Evolutionary conservation across 1,140 invertebrate genomes (phyloP).

Genomic region (Drosophila subpulchrella): DNA sequence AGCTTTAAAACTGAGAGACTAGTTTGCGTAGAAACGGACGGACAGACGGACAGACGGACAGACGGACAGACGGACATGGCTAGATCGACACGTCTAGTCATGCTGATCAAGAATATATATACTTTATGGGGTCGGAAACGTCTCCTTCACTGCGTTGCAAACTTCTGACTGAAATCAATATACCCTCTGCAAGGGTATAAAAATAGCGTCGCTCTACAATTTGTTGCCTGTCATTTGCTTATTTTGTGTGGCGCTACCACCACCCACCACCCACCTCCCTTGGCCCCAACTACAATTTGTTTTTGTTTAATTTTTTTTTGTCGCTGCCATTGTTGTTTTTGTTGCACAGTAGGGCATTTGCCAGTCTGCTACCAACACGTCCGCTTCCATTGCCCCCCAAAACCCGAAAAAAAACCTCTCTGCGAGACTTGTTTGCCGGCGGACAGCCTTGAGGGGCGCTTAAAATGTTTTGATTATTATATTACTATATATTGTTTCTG

Average conservation of each 20-base stretch:
- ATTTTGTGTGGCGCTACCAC: slow-evolving; percentile 51
- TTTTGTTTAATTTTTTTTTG: slow-evolving; percentile 64
- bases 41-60: too few relatives aligned
- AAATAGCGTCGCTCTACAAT: slow-evolving; percentile 67
- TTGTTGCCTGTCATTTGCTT: slow-evolving; percentile 78
- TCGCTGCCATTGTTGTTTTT: slow-evolving; percentile 40
- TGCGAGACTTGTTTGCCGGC: slow-evolving; percentile 27
- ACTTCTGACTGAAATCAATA: too few relatives aligned
- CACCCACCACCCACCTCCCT: neutral
- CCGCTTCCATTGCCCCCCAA: neutral
- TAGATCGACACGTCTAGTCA: too few relatives aligned
- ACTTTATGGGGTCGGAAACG: too few relatives aligned
- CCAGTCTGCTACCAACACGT: slow-evolving; percentile 13
- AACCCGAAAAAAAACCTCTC: neutral
- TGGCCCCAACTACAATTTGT: slow-evolving; percentile 3
- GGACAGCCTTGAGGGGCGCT: slow-evolving; percentile 73
- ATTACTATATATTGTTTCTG: slow-evolving; percentile 56
- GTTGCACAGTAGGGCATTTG: slow-evolving; percentile 42
- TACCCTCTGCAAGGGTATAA: too few relatives aligned
- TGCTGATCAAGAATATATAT: too few relatives aligned
- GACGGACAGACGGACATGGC: too few relatives aligned
- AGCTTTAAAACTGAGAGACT: too few relatives aligned
- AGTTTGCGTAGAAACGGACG: too few relatives aligned
- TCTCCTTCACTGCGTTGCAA: too few relatives aligned
- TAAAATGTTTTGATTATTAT: slow-evolving; percentile 79